Percentiles rank a stretch among this genome's conserved stretches.
phyloP scores from a whole-genome alignment of 2,113 vertebrate genomes.

The Plestiodon gilberti region DNA sequence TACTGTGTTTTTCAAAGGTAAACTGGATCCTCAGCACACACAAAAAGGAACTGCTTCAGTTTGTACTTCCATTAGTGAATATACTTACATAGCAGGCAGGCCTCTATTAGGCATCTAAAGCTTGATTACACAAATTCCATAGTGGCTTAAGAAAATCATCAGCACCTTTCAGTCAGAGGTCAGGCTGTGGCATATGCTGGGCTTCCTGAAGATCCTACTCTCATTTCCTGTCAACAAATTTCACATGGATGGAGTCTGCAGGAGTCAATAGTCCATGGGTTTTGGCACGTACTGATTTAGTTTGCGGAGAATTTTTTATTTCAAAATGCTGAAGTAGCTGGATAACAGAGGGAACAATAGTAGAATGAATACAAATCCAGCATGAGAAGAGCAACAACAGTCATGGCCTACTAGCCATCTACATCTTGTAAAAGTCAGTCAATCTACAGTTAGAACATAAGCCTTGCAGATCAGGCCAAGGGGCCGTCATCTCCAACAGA shows the following conservation, averaged over 20 bases:
- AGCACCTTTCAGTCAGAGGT: constrained; percentile 18
- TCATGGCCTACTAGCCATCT: neutral
- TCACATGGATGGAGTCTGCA: constrained; percentile 79
- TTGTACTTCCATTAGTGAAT: constrained; percentile 25
- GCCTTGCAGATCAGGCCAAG: neutral
- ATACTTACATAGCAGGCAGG: too few species aligned
- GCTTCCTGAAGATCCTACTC: constrained; percentile 8
- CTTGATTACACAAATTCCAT: constrained; percentile 2
- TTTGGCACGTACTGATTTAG: constrained; percentile 80
- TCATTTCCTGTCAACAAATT: constrained; percentile 82
- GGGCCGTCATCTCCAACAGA: neutral
- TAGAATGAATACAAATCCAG: constrained; percentile 30
- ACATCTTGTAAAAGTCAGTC: neutral
- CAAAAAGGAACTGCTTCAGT: constrained; percentile 15
- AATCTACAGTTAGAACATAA: neutral
- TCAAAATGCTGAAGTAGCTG: constrained; percentile 90
- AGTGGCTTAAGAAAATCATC: neutral
- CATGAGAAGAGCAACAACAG: neutral
- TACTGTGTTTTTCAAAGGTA: constrained; percentile 11
- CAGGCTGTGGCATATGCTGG: constrained; percentile 17
- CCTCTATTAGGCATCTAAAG: constrained; percentile 28
- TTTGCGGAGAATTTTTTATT: constrained; percentile 80
- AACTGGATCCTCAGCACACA: constrained; percentile 8
- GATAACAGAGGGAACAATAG: constrained; percentile 41
- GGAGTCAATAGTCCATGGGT: constrained; percentile 89